Base-by-base conservation (phyloP, 2,113 vertebrate genomes). In the Myrmecophaga tridactyla region DNA sequence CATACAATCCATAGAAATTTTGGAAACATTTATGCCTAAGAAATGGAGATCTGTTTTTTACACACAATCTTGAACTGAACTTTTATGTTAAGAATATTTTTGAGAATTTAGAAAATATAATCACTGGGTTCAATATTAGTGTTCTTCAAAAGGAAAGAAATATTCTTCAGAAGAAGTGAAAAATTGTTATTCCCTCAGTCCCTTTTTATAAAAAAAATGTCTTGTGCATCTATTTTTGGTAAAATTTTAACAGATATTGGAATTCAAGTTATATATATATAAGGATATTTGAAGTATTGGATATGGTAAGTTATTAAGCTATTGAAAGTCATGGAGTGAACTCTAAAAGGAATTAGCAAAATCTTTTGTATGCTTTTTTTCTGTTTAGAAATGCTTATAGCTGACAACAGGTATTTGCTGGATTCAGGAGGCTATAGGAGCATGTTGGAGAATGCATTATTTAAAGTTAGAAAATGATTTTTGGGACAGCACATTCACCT, bases 11-110 rank as follows among this genome's bases (percentile, higher is more conserved):
- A n/a, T 41, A 94, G 73, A 94, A 90, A 95, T 72, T 83, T 77
- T 96, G 85, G 77, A 95, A 96, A 93, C 83, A 86, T 76, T 92
- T 86, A 21, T 62, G 20, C 92, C 27, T 87, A 84, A 92, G 96
- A 86, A 48, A 34, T n/a, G 58, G 41, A 95, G 31, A 36, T 86
- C 29, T 58, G 14, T 60, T 86, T 96, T 90, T 92, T 82, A 48
- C 31, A 63, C 43, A 53, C 18, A 83, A 13, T 75, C 43, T 73
- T 81, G 43, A 94, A 87, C 43, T 72, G 81, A 0, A 46, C 36
- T 94, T 94, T 93, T 72, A 65, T 90, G 62, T 87, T 62, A 14
- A 93, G 73, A 18, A 23, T 76, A 2, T 86, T 96, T 56, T 96
- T 86, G 70, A 65, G 63, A 91, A 86, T 96, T 96, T 94, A 25